phyloP scores from a whole-genome alignment of 2,888 invertebrate species.

The Hemicrepidius hirtus region DNA sequence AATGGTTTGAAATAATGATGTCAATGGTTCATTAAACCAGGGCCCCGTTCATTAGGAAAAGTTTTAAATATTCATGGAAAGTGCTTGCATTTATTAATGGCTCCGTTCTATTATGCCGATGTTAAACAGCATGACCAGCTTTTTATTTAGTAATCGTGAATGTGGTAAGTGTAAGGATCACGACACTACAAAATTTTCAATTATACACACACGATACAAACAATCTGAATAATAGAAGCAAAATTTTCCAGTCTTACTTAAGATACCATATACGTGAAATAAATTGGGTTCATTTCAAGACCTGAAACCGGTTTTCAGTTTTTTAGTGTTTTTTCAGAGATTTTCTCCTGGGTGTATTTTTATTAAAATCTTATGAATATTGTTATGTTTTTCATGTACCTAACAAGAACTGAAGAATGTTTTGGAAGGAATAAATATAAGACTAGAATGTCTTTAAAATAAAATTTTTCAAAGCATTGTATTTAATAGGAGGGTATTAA shows the following conservation, averaged over 20 bases:
- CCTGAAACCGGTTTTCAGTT: too few relatives aligned
- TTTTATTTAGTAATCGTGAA: conserved; percentile 1
- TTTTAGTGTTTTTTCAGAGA: too few relatives aligned
- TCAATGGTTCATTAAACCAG: conserved; percentile 27
- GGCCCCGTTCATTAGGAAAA: conserved; percentile 24
- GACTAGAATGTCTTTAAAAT: conserved; percentile 20
- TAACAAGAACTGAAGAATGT: too few relatives aligned
- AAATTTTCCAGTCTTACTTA: too few relatives aligned
- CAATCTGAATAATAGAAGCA: too few relatives aligned
- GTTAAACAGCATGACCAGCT: conserved; percentile 21
- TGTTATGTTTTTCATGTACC: too few relatives aligned
- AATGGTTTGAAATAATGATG: conserved; percentile 21
- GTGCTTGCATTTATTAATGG: conserved; percentile 30
- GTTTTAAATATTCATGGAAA: conserved; percentile 34
- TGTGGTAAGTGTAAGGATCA: not conserved
- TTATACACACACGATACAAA: too few relatives aligned
- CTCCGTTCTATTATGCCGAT: conserved; percentile 6
- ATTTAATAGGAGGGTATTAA: conserved; percentile 39
- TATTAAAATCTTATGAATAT: too few relatives aligned
- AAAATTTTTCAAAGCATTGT: conserved; percentile 32
- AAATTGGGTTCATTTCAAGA: too few relatives aligned
- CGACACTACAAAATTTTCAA: not conserved
- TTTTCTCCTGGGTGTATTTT: too few relatives aligned
- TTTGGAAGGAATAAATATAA: too few relatives aligned
- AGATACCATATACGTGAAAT: too few relatives aligned